Percentiles rank a stretch among this genome's conserved stretches.
phyloP scores from a whole-genome alignment of 2,797 vertebrate species.

The Cottoperca gobio region DNA sequence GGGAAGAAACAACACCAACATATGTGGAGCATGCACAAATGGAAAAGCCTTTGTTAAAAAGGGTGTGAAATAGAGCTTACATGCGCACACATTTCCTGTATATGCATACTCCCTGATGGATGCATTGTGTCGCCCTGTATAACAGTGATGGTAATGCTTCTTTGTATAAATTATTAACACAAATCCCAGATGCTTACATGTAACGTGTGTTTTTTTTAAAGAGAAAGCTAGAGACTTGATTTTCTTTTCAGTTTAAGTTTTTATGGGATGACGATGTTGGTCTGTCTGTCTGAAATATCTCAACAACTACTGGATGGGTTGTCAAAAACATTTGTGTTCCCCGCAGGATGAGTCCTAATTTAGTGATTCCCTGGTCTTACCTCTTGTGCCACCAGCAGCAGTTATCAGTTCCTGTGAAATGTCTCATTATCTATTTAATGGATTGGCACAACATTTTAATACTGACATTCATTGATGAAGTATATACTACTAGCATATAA shows the following conservation, averaged over 20 bases:
- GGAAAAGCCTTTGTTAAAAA: slow-evolving; percentile 35
- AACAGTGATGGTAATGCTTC: slow-evolving; percentile 1
- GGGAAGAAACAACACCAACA: neutral
- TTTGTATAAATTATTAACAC: slow-evolving; percentile 21
- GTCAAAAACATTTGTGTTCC: neutral
- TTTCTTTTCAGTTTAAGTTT: slow-evolving; percentile 14
- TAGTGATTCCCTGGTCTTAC: neutral
- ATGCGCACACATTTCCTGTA: slow-evolving; percentile 25
- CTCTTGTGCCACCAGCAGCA: neutral
- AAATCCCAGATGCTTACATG: slow-evolving; percentile 37
- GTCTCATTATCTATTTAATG: neutral
- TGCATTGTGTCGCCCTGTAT: slow-evolving; percentile 25
- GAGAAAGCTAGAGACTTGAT: neutral
- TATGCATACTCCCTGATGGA: slow-evolving; percentile 36
- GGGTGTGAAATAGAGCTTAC: slow-evolving; percentile 25
- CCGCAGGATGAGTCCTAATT: neutral
- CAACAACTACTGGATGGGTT: neutral
- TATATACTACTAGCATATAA: no score
- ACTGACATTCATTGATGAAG: neutral
- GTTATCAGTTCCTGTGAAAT: neutral
- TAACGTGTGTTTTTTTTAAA: neutral
- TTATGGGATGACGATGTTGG: neutral
- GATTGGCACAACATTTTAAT: neutral
- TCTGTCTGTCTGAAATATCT: neutral
- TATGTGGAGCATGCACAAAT: slow-evolving; percentile 11